A percentile compares a stretch with the other conserved stretches of the same genome.
Evolutionary conservation across 1,140 invertebrate genomes (phyloP).

Genomic region (Homalodisca vitripennis): DNA sequence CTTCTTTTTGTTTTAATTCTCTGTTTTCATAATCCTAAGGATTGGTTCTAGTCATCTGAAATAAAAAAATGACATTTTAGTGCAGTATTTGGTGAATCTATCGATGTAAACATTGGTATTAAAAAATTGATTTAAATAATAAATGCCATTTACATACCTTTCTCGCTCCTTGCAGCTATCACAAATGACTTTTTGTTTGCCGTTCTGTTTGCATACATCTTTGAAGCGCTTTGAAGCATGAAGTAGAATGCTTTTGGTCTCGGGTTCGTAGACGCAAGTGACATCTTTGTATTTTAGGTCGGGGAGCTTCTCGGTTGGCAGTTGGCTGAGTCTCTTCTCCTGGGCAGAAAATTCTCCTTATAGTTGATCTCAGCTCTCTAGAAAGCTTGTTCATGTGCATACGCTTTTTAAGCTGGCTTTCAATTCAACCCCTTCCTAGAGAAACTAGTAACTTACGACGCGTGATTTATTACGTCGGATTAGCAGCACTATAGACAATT

Average conservation of each 20-base stretch:
- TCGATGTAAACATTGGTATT: neutral
- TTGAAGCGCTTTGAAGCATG: neutral
- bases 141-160: neutral
- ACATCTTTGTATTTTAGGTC: neutral
- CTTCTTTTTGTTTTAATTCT: neutral
- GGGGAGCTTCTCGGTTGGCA: neutral
- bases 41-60: neutral
- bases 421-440: slow-evolving; percentile 11
- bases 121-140: neutral
- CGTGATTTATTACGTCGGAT: neutral
- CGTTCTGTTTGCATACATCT: neutral
- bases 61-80: neutral
- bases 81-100: neutral
- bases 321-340: neutral
- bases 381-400: slow-evolving; percentile 1
- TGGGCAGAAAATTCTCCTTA: neutral
- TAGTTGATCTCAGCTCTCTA: slow-evolving; percentile 1
- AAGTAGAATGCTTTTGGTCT: too few species aligned
- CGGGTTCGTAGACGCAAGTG: too few species aligned
- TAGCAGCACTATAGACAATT: slow-evolving; percentile 18
- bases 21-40: neutral
- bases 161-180: neutral
- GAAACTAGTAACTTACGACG: neutral
- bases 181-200: neutral
- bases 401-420: neutral